Percentiles rank a stretch among this genome's conserved stretches.
Evolutionary conservation across 1,140 invertebrate species (phyloP).

Genomic region (Cyrtorhinus lividipennis): DNA sequence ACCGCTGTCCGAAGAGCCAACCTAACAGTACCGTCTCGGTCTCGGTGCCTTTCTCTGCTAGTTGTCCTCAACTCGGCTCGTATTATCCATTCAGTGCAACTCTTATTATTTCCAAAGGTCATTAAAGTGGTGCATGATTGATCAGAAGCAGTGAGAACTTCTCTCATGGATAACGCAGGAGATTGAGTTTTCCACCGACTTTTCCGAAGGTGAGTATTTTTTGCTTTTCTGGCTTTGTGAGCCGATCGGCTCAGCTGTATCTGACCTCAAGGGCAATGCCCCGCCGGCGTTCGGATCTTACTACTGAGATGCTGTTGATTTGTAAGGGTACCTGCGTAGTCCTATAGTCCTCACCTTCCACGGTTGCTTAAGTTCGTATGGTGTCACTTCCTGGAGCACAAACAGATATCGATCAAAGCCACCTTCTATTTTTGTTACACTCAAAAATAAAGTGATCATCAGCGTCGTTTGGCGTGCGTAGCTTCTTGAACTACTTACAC

Average conservation of each 20-base stretch:
- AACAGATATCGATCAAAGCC: background rate
- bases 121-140: background rate
- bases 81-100: background rate
- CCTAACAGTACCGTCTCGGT: background rate
- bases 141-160: background rate
- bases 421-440: too few species aligned
- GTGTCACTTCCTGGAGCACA: background rate
- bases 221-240: background rate
- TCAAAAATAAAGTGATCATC: background rate
- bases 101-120: background rate
- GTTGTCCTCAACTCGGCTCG: background rate
- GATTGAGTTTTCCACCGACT: background rate
- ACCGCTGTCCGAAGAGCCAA: too few species aligned
- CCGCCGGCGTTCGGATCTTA: background rate
- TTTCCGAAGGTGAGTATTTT: background rate
- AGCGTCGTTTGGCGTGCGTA: background rate
- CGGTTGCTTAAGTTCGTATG: background rate
- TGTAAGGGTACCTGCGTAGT: background rate
- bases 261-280: slow-evolving; percentile 6
- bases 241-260: background rate
- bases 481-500: too few species aligned
- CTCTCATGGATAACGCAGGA: background rate
- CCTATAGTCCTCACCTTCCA: background rate
- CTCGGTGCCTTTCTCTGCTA: background rate
- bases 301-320: background rate